phyloP scores from a whole-genome alignment of 1,140 invertebrate species.

The Drosophila parabipectinata region DNA sequence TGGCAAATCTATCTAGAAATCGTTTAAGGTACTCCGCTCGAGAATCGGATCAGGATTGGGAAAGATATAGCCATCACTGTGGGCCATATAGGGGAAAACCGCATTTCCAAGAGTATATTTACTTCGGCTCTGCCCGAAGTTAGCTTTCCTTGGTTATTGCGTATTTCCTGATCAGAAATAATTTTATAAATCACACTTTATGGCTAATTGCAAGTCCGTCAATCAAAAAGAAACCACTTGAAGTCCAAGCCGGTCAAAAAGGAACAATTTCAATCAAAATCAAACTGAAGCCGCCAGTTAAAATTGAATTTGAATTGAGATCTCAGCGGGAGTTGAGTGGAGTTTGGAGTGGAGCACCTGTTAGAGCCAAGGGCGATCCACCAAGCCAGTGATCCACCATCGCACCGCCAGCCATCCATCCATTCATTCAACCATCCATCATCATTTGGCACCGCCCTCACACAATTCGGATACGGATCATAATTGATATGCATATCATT shows the following conservation, averaged over 20 bases:
- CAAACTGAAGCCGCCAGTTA: neutral
- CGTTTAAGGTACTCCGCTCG: too few species aligned
- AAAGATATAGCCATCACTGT: too few species aligned
- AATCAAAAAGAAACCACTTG: slow-evolving; percentile 31
- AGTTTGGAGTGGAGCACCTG: slow-evolving; percentile 36
- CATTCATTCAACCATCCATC: slow-evolving; percentile 17
- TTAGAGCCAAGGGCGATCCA: slow-evolving; percentile 45
- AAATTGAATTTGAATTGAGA: slow-evolving; percentile 32
- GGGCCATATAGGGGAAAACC: too few species aligned
- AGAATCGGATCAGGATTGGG: too few species aligned
- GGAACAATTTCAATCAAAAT: slow-evolving; percentile 39
- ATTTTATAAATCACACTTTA: slow-evolving; percentile 4
- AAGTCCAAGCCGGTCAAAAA: slow-evolving; percentile 23
- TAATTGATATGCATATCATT: slow-evolving; percentile 62
- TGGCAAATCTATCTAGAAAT: too few species aligned
- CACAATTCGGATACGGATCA: slow-evolving; percentile 12
- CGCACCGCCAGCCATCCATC: slow-evolving; percentile 8
- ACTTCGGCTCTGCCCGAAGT: too few species aligned
- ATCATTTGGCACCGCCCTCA: slow-evolving; percentile 27
- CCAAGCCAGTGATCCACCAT: slow-evolving; percentile 18
- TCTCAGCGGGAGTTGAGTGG: slow-evolving; percentile 45
- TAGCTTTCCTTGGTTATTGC: neutral
- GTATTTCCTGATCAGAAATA: neutral
- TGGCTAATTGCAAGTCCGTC: slow-evolving; percentile 37
- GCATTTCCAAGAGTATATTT: too few species aligned